phyloP scores from a whole-genome alignment of 2,797 vertebrate species.

The Hippopotamyrus pictus region DNA sequence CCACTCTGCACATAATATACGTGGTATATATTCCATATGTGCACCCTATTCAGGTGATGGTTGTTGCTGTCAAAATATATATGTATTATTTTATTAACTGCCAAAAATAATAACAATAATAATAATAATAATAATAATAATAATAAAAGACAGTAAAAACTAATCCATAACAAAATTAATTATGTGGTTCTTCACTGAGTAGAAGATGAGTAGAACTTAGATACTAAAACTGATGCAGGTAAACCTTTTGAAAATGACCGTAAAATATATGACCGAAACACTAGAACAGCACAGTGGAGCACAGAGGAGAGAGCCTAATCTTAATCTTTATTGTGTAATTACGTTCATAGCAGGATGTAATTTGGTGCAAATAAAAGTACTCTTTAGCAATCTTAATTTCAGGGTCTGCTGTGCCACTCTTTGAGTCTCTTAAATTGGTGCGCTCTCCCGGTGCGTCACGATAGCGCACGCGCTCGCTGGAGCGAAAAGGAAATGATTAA shows the following conservation, averaged over 20 bases:
- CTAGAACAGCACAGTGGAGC: background rate
- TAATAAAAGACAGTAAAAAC: background rate
- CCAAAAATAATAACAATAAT: background rate
- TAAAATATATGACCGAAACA: conserved; percentile 9
- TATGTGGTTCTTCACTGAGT: background rate
- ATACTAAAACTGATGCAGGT: conserved; percentile 8
- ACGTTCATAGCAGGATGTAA: conserved; percentile 25
- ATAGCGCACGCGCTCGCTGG: conserved; percentile 9
- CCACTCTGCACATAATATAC: background rate
- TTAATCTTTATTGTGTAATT: conserved; percentile 27
- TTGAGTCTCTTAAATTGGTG: conserved; percentile 22
- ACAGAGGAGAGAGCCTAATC: background rate
- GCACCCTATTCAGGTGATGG: background rate
- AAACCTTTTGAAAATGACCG: conserved; percentile 20
- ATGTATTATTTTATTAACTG: background rate
- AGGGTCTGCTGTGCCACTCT: conserved; percentile 24
- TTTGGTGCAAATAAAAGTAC: conserved; percentile 26
- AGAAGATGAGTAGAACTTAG: background rate
- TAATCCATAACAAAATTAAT: background rate
- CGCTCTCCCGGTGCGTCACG: background rate
- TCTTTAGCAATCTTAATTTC: conserved; percentile 35
- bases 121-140: background rate
- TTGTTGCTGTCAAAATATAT: background rate
- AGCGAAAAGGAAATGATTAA: conserved; percentile 22
- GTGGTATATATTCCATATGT: background rate